phyloP scores from a whole-genome alignment of 92 coral and sea anemone genomes.

The Montipora capitata region DNA sequence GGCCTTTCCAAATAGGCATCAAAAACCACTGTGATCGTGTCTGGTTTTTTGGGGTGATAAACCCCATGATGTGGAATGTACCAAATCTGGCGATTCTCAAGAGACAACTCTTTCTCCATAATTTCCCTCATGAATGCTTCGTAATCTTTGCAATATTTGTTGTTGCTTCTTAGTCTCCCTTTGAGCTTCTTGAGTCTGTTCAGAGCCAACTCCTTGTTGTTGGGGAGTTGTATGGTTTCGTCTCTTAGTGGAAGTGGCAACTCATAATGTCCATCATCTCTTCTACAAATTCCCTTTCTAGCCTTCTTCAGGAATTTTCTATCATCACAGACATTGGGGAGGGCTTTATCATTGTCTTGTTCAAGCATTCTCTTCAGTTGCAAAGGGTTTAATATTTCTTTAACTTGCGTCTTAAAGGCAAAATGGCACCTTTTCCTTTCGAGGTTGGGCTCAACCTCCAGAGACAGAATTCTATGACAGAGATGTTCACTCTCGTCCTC shows the following conservation, averaged over 20 bases:
- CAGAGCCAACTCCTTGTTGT: constrained; percentile 27
- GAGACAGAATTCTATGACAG: not conserved
- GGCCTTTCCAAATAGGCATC: no score
- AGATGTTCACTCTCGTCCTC: not conserved
- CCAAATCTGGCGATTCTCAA: not conserved
- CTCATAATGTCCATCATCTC: constrained; percentile 35
- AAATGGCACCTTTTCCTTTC: constrained; percentile 31
- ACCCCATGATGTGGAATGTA: constrained; percentile 2
- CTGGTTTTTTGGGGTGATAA: not conserved
- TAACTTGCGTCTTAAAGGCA: constrained; percentile 24
- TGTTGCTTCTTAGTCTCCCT: constrained; percentile 20
- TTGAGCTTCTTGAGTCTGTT: constrained; percentile 37
- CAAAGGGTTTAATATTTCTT: constrained; percentile 13
- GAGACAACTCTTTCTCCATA: constrained; percentile 5
- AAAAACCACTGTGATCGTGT: not conserved
- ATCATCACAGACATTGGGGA: constrained; percentile 50
- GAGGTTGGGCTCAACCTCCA: constrained; percentile 12
- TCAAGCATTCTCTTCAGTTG: constrained; percentile 38
- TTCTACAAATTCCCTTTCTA: constrained; percentile 7
- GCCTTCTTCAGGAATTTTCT: constrained; percentile 23
- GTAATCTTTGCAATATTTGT: constrained; percentile 3
- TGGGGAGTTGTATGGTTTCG: constrained; percentile 21
- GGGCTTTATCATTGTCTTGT: constrained; percentile 20
- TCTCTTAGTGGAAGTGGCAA: constrained; percentile 52
- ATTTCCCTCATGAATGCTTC: constrained; percentile 16